phyloP scores from a whole-genome alignment of 2,113 vertebrate genomes.

The Laterallus jamaicensis region DNA sequence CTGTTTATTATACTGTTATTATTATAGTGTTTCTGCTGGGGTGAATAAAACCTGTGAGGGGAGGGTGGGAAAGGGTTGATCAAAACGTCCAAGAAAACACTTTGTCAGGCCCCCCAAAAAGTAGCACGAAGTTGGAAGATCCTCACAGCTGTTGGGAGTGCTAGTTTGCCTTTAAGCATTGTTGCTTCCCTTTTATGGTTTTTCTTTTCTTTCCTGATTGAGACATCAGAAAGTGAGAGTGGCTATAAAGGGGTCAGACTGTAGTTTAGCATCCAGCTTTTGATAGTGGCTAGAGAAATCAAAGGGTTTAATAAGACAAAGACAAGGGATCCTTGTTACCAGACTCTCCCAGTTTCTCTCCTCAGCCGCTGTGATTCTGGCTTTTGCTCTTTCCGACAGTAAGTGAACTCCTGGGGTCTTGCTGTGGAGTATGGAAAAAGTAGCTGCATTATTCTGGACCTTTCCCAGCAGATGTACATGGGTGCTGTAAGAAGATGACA shows the following conservation, averaged over 20 bases:
- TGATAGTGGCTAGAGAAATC: neutral
- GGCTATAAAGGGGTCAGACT: neutral
- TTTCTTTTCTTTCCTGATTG: neutral
- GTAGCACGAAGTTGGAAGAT: neutral
- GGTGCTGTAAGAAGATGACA: accelerated
- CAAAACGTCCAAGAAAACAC: neutral
- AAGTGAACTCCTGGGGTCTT: neutral
- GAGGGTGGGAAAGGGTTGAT: neutral
- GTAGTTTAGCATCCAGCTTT: neutral
- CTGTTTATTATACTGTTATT: neutral
- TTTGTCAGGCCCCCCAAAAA: neutral
- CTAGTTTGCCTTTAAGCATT: neutral
- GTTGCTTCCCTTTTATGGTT: neutral
- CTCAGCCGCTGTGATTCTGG: neutral
- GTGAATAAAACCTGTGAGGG: neutral
- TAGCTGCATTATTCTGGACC: accelerated
- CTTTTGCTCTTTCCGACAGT: neutral
- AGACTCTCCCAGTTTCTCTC: neutral
- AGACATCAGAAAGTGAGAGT: neutral
- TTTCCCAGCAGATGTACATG: neutral
- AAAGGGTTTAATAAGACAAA: neutral
- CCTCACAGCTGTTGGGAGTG: neutral
- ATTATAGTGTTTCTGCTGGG: neutral
- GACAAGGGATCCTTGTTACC: neutral
- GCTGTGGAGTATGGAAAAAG: neutral